Percentiles rank a stretch among this genome's conserved stretches.
Evolutionary conservation across 2,113 vertebrate genomes (phyloP).

Genomic region (Sarotherodon lohbergeri): DNA sequence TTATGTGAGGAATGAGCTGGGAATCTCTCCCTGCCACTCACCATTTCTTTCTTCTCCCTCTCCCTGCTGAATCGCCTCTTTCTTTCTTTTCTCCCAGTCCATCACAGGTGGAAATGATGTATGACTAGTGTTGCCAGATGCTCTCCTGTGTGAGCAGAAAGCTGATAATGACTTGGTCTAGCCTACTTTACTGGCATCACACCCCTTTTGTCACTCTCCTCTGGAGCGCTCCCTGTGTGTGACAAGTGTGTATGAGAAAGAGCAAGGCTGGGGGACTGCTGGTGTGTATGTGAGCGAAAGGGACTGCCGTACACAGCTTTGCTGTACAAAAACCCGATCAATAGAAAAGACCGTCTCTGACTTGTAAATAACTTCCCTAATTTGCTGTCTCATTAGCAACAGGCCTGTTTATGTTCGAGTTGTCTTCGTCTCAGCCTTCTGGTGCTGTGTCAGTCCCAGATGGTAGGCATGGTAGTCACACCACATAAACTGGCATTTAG

Average conservation of each 20-base stretch:
- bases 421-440: conserved; percentile 45
- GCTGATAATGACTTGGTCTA: conserved; percentile 58
- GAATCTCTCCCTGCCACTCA: conserved; percentile 15
- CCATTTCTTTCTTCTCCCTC: not conserved
- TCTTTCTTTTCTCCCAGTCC: not conserved
- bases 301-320: not conserved
- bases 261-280: not conserved
- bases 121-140: conserved; percentile 46
- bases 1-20: conserved; percentile 4
- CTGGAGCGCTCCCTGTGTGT: not conserved
- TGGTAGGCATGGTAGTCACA: conserved; percentile 54
- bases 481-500: conserved; percentile 55
- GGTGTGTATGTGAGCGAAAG: not conserved
- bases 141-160: conserved; percentile 41
- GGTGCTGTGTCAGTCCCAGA: conserved; percentile 59
- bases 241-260: conserved; percentile 24
- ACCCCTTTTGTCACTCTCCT: conserved; percentile 31
- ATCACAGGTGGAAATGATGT: conserved; percentile 61
- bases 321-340: conserved; percentile 20
- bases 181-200: conserved; percentile 28
- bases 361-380: conserved; percentile 60
- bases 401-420: conserved; percentile 38
- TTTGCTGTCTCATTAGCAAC: conserved; percentile 57
- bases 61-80: not conserved
- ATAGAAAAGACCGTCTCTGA: conserved; percentile 26